Evolutionary conservation across 2,113 vertebrate species (phyloP).

Genomic region (Oncorhynchus mykiss): DNA sequence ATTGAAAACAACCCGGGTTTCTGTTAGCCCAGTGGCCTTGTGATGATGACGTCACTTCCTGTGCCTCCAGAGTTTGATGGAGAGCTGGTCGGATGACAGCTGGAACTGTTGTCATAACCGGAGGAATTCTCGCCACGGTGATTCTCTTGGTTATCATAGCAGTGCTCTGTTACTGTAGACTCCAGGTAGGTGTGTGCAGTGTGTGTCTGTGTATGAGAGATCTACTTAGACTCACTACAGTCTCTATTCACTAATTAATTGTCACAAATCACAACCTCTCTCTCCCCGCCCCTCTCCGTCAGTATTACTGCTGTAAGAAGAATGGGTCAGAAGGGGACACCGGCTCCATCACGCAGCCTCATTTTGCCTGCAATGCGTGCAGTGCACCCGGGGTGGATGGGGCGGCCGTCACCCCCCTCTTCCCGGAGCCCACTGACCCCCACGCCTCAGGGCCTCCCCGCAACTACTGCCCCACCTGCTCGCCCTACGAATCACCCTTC

Average conservation of each 20-base stretch:
- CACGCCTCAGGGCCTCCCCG: slow-evolving; percentile 56
- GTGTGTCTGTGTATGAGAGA: not conserved
- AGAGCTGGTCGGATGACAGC: slow-evolving; percentile 99
- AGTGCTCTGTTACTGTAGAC: slow-evolving; percentile 97
- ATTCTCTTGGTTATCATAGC: slow-evolving; percentile 98
- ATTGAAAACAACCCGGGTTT: too few relatives aligned
- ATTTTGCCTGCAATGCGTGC: slow-evolving; percentile 87
- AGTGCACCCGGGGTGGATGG: slow-evolving; percentile 77
- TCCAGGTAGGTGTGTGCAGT: slow-evolving; percentile 81
- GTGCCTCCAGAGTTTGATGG: slow-evolving; percentile 90
- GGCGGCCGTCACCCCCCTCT: slow-evolving; percentile 62
- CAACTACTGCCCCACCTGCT: slow-evolving; percentile 83
- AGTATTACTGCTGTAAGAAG: slow-evolving; percentile 99
- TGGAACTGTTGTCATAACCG: slow-evolving; percentile 99
- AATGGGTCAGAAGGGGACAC: slow-evolving; percentile 81
- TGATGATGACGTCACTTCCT: slow-evolving; percentile 30
- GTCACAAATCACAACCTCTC: not conserved
- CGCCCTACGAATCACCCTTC: slow-evolving; percentile 85
- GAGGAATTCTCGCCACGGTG: slow-evolving; percentile 98
- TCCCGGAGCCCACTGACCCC: slow-evolving; percentile 64
- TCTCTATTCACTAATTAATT: not conserved
- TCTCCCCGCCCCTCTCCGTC: not conserved
- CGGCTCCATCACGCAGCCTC: slow-evolving; percentile 73
- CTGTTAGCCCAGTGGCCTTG: not conserved
- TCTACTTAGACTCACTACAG: not conserved